Evolutionary conservation across 2,797 vertebrate genomes (phyloP).

Genomic region (Podarcis siculus): DNA sequence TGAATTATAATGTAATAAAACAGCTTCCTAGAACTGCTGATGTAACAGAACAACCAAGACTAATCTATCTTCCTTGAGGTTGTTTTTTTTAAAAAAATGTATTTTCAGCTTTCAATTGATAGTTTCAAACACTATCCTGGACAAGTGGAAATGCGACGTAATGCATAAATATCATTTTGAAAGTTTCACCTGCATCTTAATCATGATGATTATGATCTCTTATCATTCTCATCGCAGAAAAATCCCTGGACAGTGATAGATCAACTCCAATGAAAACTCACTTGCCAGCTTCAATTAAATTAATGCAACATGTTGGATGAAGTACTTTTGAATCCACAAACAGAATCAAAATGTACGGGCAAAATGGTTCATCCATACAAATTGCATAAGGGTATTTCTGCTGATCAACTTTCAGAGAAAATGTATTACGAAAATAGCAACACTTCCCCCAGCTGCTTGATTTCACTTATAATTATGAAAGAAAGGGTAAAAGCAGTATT

Average conservation of each 20-base stretch:
- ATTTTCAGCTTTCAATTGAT: not conserved
- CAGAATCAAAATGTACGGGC: not conserved
- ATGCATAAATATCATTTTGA: not conserved
- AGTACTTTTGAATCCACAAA: not conserved
- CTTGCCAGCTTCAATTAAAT: not conserved
- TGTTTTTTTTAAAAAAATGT: not conserved
- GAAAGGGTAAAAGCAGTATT: too few relatives aligned
- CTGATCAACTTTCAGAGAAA: too few relatives aligned
- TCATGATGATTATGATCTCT: not conserved
- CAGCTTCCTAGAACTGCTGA: not conserved
- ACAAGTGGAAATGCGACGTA: not conserved
- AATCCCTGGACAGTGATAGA: not conserved
- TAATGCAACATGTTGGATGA: constrained; percentile 8
- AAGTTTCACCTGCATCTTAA: not conserved
- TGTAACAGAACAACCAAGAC: not conserved
- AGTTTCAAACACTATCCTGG: not conserved
- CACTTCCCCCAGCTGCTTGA: too few relatives aligned
- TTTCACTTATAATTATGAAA: too few relatives aligned
- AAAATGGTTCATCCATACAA: not conserved
- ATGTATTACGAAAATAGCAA: too few relatives aligned
- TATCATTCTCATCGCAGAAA: not conserved
- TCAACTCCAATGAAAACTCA: not conserved
- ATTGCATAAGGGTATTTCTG: too few relatives aligned
- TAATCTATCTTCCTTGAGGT: not conserved
- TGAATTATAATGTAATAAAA: not conserved